Conservation (phyloP, 2,113 vertebrate genomes). For the Dicaeum eximium region DNA sequence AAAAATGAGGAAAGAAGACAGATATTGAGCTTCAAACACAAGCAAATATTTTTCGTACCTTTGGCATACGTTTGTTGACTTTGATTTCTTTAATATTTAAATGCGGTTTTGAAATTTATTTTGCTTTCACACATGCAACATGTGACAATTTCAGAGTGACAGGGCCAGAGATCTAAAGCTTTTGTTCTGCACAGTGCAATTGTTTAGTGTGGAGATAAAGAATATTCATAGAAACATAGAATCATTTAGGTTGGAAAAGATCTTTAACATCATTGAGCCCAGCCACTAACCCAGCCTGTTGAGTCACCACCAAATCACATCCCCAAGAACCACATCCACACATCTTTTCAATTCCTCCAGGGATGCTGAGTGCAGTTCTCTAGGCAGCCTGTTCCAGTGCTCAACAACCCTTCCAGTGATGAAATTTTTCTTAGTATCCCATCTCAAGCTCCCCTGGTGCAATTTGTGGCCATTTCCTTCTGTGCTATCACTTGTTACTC, state of each 20-base stretch:
- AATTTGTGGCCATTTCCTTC: not conserved
- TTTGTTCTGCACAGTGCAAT: not conserved
- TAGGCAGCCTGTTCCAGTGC: not conserved
- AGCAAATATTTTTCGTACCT: not conserved
- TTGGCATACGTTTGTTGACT: not conserved
- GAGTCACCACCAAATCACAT: not conserved
- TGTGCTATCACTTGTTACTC: not conserved
- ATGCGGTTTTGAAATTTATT: not conserved
- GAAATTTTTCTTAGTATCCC: not conserved
- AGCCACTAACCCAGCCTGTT: not conserved
- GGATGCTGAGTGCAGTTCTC: not conserved
- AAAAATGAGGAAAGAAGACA: slow-evolving; percentile 42
- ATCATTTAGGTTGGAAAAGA: not conserved
- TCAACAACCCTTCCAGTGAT: not conserved
- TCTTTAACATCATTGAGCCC: accelerated
- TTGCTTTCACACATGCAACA: not conserved
- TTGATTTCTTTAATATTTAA: not conserved
- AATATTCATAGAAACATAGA: not conserved
- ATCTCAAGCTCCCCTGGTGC: accelerated
- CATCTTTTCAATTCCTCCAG: not conserved
- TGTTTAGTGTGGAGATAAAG: not conserved
- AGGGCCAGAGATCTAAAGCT: not conserved
- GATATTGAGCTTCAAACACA: not conserved
- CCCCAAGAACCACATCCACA: too few relatives aligned
- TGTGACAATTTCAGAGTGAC: not conserved